Base-by-base conservation (phyloP, 2,888 invertebrate genomes). In the Lasioglossum malachurum region DNA sequence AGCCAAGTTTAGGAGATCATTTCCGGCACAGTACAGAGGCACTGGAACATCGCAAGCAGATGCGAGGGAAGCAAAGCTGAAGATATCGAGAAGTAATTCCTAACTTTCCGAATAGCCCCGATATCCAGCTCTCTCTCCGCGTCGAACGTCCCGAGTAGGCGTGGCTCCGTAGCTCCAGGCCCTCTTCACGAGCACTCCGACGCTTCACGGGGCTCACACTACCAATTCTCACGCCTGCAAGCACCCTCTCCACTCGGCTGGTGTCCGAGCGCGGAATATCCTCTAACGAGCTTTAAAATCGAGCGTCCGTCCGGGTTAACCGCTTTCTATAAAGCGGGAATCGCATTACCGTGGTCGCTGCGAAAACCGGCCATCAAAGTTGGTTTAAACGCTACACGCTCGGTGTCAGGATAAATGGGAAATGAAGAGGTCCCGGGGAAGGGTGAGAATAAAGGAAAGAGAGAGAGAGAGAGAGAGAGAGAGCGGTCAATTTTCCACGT, bases 271-370 rank as follows among this genome's bases (percentile, higher is more conserved):
- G 35, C 31, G 67, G 35, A 67, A 67, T 35, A 69, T 69, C 23
- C 69, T 38, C 38, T 69, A 69, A 69, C 38, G n/a, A 38, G 69
- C 41, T 35, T 35, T 75, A 53, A 75, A 75, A 75, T 75, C 53
- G 35, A 75, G n/a, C 38, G 69, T 46, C 64, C 60, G 35, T 8
- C 75, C 78, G 69, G 35, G 75, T 80, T 44, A 75, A 80, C 80
- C 80, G 67, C 41, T 53, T 46, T 35, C 46, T 27, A 41, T 69
- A 75, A 44, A 75, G 57, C 49, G 35, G 23, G 75, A 80, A 80
- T 80, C 69, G 64, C 49, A 38, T 49, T 27, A 67, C 41, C 74
- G 35, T 23, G 72, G 38, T 16, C 44, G 16, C 53, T 14, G 35
- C 53, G 31, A 60, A 57, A 60, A 60, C 4, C 60, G 60, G 60